phyloP scores from a whole-genome alignment of 2,888 invertebrate genomes.

The Epirrhoe tristata region DNA sequence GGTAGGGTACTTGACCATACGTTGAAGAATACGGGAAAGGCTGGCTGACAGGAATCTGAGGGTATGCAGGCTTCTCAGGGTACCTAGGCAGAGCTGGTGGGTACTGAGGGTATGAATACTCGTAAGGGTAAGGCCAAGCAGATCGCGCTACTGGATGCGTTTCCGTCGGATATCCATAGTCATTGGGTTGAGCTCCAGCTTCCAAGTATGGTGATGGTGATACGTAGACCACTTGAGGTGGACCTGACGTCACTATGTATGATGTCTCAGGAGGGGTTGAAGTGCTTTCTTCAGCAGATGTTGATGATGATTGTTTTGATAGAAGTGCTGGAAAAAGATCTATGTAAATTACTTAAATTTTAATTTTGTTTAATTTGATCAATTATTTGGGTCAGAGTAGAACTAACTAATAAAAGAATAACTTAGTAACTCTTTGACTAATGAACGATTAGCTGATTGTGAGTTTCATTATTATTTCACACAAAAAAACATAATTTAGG shows the following conservation, averaged over 20 bases:
- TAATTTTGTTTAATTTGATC: too few species aligned
- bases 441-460: too few species aligned
- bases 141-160: slow-evolving; percentile 45
- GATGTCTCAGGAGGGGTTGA: slow-evolving; percentile 54
- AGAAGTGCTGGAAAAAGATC: slow-evolving; percentile 49
- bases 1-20: slow-evolving; percentile 28
- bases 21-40: slow-evolving; percentile 31
- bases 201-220: slow-evolving; percentile 47
- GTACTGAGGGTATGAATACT: slow-evolving; percentile 38
- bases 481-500: too few species aligned
- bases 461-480: too few species aligned
- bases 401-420: too few species aligned
- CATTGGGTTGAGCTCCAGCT: slow-evolving; percentile 42
- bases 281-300: slow-evolving; percentile 41
- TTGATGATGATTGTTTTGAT: slow-evolving; percentile 48
- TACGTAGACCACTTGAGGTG: slow-evolving; percentile 50
- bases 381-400: too few species aligned
- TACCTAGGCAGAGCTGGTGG: slow-evolving; percentile 46
- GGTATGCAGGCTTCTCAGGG: slow-evolving; percentile 39
- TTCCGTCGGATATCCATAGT: slow-evolving; percentile 45
- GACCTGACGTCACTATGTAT: slow-evolving; percentile 50
- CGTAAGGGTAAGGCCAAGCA: slow-evolving; percentile 48
- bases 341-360: background rate
- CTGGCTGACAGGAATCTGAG: slow-evolving; percentile 36
- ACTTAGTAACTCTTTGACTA: too few species aligned